phyloP scores from a whole-genome alignment of 2,797 vertebrate species.

The Cryptoblepharus egeriae region DNA sequence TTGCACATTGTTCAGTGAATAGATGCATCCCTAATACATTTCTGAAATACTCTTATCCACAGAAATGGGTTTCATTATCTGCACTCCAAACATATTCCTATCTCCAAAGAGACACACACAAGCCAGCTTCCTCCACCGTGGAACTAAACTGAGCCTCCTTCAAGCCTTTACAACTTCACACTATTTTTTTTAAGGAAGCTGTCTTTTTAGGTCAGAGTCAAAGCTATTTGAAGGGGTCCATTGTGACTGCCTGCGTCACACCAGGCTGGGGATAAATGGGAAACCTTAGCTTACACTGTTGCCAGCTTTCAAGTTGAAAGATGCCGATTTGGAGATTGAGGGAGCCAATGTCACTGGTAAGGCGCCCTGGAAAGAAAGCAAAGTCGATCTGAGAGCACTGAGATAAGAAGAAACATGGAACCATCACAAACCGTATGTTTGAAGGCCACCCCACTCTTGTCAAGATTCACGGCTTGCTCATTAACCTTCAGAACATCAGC shows the following conservation, averaged over 20 bases:
- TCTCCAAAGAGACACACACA: conserved; percentile 1
- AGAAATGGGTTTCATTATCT: conserved; percentile 49
- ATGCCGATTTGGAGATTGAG: conserved; percentile 5
- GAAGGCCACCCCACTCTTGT: neutral
- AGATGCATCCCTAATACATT: conserved; percentile 33
- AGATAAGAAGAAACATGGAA: conserved; percentile 22
- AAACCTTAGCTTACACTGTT: neutral
- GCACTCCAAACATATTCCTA: conserved; percentile 22
- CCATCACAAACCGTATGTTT: neutral
- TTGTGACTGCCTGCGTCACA: neutral
- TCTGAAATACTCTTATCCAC: conserved; percentile 32
- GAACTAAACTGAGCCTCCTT: conserved; percentile 20
- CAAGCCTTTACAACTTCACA: conserved; percentile 19
- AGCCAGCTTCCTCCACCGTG: conserved; percentile 22
- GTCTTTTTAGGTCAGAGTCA: conserved; percentile 31
- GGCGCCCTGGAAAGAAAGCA: neutral
- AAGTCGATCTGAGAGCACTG: conserved; percentile 8
- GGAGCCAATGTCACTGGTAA: neutral
- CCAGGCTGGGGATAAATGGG: neutral
- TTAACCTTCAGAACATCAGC: conserved; percentile 27
- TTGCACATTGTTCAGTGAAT: conserved; percentile 8
- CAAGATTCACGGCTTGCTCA: conserved; percentile 12
- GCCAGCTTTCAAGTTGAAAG: conserved; percentile 31
- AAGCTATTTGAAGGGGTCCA: conserved; percentile 9
- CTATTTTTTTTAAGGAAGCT: neutral